A percentile compares a stretch with the other conserved stretches of the same genome.
phyloP scores from a whole-genome alignment of 1,140 invertebrate species.

The Macrobrachium nipponense region DNA sequence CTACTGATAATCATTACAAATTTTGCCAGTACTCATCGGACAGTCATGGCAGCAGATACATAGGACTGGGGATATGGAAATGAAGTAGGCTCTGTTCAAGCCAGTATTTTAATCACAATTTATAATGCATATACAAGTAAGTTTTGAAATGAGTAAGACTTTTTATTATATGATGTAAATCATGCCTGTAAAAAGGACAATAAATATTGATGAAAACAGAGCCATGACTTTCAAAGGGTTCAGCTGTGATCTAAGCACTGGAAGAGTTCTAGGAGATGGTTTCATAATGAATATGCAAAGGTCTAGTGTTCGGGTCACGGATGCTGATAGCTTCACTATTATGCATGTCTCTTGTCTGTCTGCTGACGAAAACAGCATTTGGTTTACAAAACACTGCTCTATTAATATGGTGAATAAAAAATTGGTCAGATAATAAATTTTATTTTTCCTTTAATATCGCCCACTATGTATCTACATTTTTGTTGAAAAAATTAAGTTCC shows the following conservation, averaged over 20 bases:
- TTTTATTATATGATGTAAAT: too few species aligned
- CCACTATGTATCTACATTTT: too few species aligned
- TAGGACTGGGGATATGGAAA: background rate
- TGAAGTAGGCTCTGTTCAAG: background rate
- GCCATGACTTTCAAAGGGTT: background rate
- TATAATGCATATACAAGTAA: background rate
- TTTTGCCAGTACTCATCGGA: slow-evolving; percentile 46
- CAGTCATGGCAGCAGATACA: slow-evolving; percentile 33
- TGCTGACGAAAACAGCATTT: slow-evolving; percentile 56
- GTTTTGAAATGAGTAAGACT: background rate
- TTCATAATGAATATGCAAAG: slow-evolving; percentile 4
- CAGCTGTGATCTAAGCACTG: background rate
- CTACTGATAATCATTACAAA: slow-evolving; percentile 22
- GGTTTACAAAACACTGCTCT: slow-evolving; percentile 59
- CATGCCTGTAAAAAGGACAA: too few species aligned
- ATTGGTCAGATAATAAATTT: slow-evolving; percentile 46
- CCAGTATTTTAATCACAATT: background rate
- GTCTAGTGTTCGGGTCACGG: slow-evolving; percentile 43
- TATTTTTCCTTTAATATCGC: background rate
- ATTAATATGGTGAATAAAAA: slow-evolving; percentile 60
- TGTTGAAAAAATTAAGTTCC: too few species aligned
- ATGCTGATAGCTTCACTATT: slow-evolving; percentile 44
- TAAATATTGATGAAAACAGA: too few species aligned
- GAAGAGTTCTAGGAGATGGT: slow-evolving; percentile 12
- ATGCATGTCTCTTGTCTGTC: slow-evolving; percentile 59